Base-by-base conservation (phyloP, 2,888 invertebrate genomes). In the Agrotis segetum region DNA sequence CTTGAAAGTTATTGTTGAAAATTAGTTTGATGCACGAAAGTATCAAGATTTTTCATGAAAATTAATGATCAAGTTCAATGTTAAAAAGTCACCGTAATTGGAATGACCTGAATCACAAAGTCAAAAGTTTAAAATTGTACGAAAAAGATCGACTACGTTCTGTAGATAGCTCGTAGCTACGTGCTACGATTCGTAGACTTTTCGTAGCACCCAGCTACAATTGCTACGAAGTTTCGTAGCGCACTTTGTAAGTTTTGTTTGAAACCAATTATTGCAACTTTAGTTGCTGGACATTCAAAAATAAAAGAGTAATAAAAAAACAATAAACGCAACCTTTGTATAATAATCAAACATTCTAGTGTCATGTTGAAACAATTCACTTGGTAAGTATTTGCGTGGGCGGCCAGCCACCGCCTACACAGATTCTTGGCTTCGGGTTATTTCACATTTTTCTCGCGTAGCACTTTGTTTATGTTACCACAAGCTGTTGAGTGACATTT, bases 131-230 rank as follows among this genome's bases (percentile, higher is more conserved):
- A 17, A 9, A n/a, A n/a, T n/a, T n/a, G n/a, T 7, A 24, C 2
- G 40, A 46, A 21, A 40, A 66, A 2, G 17, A 14, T 56, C 9
- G 16, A 59, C 6, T 14, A n/a, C 16, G 47, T 1, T 53, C 60
- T 3, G 14, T 52, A 50, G 7, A 56, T 13, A 5, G 5, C 58
- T 50, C 60, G 79, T 64, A 60, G 46, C 34, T 24, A 4, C 1
- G 9, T 56, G 69, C 82, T 77, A 74, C 74, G 68, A 16, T 1
- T 44, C 59, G 69, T 74, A 74, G 74, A 46, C 11, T 49, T 34
- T n/a, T 66, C 74, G 71, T 81, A 84, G 82, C 64, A 52, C 1
- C 3, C 11, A 46, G 71, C 75, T 82, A 84, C 74, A 74, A 55
- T 2, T 21, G 44, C 72, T 66, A 77, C 62, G 70, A 67, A 46